These are phyloP conservation scores for Sebastes itinus DNA, from an alignment of 2,797 vertebrate genomes.

Conservation along the genomic window DNA sequence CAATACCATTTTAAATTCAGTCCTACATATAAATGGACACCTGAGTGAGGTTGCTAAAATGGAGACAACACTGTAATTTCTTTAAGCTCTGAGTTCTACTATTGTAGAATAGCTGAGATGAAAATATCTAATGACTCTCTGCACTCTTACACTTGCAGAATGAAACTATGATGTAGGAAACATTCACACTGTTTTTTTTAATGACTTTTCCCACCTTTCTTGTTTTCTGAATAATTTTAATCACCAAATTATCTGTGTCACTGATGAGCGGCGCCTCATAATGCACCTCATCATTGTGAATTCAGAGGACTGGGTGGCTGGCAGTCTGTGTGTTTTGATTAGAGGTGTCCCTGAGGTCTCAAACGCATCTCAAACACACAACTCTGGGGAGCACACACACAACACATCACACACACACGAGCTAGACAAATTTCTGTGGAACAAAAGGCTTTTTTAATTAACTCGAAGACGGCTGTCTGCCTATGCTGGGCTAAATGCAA, in stretches of 20 bases:
- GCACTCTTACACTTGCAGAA: background rate
- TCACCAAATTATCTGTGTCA: conserved; percentile 28
- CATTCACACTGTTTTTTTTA: background rate
- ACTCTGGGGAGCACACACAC: conserved; percentile 21
- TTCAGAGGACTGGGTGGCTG: conserved; percentile 46
- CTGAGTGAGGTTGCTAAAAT: background rate
- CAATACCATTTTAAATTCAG: conserved; percentile 30
- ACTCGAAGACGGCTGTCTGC: conserved; percentile 48
- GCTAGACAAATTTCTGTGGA: conserved; percentile 39
- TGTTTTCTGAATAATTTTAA: conserved; percentile 21
- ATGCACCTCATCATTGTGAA: conserved; percentile 28
- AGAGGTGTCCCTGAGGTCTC: conserved; percentile 49
- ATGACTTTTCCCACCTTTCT: background rate
- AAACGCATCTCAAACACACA: conserved; percentile 48
- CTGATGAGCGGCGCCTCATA: conserved; percentile 7
- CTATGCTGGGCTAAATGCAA: conserved; percentile 36
- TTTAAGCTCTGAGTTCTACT: background rate
- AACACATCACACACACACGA: background rate
- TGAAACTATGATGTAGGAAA: background rate
- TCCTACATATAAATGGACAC: background rate
- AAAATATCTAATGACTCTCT: background rate
- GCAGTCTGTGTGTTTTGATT: conserved; percentile 53
- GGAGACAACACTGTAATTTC: background rate
- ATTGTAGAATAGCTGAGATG: background rate
- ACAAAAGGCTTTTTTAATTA: conserved; percentile 68